A percentile compares a stretch with the other conserved stretches of the same genome.
These are phyloP conservation scores for Taeniopygia guttata DNA, from an alignment of 2,797 vertebrate genomes.

Conservation along the genomic window DNA sequence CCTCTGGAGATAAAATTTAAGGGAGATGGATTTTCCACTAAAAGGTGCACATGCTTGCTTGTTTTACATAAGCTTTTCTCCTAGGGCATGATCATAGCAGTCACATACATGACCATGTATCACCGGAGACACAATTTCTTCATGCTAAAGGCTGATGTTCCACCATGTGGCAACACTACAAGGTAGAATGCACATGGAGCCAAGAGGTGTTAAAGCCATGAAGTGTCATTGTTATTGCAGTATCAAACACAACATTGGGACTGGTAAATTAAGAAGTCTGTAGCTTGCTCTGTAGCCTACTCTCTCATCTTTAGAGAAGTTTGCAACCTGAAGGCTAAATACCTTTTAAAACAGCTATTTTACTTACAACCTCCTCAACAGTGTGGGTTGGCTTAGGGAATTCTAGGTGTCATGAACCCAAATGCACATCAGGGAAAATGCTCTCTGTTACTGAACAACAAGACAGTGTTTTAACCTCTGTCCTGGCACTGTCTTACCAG, in stretches of 20 bases:
- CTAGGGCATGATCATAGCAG: background rate
- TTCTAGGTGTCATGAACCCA: background rate
- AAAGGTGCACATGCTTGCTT: background rate
- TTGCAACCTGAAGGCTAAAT: background rate
- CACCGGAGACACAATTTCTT: background rate
- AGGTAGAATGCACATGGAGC: background rate
- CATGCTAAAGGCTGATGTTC: background rate
- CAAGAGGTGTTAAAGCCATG: background rate
- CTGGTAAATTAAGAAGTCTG: background rate
- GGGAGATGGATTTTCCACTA: background rate
- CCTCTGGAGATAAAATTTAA: background rate
- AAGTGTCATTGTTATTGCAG: background rate
- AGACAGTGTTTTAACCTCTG: background rate
- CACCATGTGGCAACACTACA: background rate
- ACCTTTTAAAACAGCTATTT: background rate
- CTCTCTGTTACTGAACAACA: background rate
- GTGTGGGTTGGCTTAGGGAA: background rate
- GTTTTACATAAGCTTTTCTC: background rate
- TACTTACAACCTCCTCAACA: background rate
- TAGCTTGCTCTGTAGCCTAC: background rate
- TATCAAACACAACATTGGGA: background rate
- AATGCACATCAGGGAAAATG: fast-evolving
- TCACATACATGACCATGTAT: fast-evolving
- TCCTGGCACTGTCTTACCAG: too few species aligned
- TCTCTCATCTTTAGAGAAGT: background rate